phyloP scores from a whole-genome alignment of 2,888 invertebrate genomes.

The Leptopterna dolabrata region DNA sequence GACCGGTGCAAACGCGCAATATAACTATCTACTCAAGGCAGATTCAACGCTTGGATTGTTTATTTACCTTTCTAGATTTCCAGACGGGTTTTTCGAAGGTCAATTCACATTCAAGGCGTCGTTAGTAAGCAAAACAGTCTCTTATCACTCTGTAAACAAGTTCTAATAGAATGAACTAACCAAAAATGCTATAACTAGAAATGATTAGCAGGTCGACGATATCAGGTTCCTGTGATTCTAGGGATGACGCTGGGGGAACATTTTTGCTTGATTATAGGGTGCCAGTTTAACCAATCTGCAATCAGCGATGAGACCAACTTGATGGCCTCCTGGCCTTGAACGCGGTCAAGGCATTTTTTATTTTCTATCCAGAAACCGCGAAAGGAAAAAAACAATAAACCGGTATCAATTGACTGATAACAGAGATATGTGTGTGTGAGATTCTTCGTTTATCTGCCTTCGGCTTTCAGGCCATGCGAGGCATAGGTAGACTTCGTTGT shows the following conservation, averaged over 20 bases:
- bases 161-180: not conserved
- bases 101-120: not conserved
- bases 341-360: conserved; percentile 29
- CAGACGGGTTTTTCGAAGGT: conserved; percentile 33
- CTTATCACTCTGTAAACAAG: conserved; percentile 11
- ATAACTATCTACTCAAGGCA: not conserved
- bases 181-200: not conserved
- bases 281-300: not conserved
- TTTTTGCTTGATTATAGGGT: not conserved
- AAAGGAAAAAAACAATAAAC: not conserved
- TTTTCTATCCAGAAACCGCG: not conserved
- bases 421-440: no score
- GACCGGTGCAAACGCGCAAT: not conserved
- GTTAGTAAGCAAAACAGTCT: not conserved
- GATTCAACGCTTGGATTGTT: not conserved
- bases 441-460: no score
- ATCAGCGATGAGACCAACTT: conserved; percentile 4
- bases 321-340: conserved; percentile 10
- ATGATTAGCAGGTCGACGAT: not conserved
- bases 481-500: no score
- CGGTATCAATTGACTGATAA: no score
- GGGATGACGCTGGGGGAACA: not conserved
- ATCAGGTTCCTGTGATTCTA: not conserved
- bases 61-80: not conserved
- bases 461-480: no score